Evolutionary conservation across 2,113 vertebrate species (phyloP).

Genomic region (Nestor notabilis): DNA sequence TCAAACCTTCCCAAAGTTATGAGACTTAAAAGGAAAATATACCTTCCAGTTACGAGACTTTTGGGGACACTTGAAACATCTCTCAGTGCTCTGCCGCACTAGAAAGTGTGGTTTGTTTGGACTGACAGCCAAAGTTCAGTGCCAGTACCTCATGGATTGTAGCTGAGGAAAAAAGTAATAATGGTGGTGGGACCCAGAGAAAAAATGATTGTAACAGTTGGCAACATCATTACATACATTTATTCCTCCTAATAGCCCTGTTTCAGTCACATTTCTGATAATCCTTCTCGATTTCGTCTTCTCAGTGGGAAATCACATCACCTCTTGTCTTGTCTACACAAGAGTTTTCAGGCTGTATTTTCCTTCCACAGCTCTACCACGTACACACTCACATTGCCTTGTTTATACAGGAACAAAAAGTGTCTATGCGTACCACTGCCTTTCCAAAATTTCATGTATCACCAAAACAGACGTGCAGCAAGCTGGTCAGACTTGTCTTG

Average conservation of each 20-base stretch:
- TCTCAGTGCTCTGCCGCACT: not conserved
- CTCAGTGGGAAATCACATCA: constrained; percentile 1
- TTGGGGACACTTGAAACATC: not conserved
- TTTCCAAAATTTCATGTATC: constrained; percentile 4
- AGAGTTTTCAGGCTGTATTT: not conserved
- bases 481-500: not conserved
- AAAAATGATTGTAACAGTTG: not conserved
- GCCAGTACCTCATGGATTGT: not conserved
- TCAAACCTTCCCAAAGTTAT: not conserved
- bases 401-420: constrained; percentile 39
- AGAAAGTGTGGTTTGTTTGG: constrained; percentile 37
- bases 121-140: not conserved
- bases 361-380: not conserved
- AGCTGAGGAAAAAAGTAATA: constrained; percentile 8
- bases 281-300: not conserved
- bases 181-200: not conserved
- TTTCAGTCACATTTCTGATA: not conserved
- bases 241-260: not conserved
- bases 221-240: not conserved
- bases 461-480: constrained; percentile 4
- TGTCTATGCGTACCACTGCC: not conserved
- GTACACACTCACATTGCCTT: not conserved
- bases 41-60: constrained; percentile 5
- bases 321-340: not conserved
- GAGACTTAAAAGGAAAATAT: constrained; percentile 4